Evolutionary conservation across 2,888 invertebrate genomes (phyloP), one percentile per base, ranked within the genome.

Genomic region (Schizotus pectinicornis): DNA sequence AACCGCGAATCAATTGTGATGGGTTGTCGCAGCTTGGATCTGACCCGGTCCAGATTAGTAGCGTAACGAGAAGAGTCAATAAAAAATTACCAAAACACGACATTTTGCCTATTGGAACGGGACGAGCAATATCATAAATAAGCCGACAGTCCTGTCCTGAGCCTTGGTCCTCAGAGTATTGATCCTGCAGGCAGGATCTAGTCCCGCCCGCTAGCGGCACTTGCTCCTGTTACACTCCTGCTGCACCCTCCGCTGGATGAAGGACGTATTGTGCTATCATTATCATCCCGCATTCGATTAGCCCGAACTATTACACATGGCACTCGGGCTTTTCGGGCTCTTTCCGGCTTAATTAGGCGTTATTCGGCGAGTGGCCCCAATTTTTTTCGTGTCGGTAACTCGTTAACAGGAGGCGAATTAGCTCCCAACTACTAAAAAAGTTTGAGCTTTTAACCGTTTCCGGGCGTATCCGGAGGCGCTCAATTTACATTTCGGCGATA

Each of bases 111-210:
- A 48, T 56, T 47, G 51, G 48, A 52, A 46, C 59, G 43, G 52
- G 51, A 48, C 43, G 46, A 56, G 47, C 58, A 59, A 59, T 59
- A 66, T 61, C 64, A 67, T 68, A 69, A 68, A 69, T 65, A 68
- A 65, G 62, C 64, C 46, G 63, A 54, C 54, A 61, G 66, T 68
- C 64, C 67, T 67, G 65, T 64, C 58, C 65, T 61, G 67, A 71
- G 63, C 65, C 63, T 52, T 63, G 68, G 68, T 71, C 69, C 71
- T 70, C 68, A 59, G 68, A 70, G 71, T 71, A 71, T 71, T 71
- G 71, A 71, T 71, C 71, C 67, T 66, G 67, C 68, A 64, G 67
- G 62, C 64, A 57, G 56, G 45, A 59, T 61, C 57, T 57, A 47
- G 52, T 52, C 57, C 57, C 57, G 52, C 57, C 57, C 56, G 56